Evolutionary conservation across 2,888 invertebrate species (phyloP), one percentile per base, ranked within the genome.

Genomic region (Ryuthela nishihirai): DNA sequence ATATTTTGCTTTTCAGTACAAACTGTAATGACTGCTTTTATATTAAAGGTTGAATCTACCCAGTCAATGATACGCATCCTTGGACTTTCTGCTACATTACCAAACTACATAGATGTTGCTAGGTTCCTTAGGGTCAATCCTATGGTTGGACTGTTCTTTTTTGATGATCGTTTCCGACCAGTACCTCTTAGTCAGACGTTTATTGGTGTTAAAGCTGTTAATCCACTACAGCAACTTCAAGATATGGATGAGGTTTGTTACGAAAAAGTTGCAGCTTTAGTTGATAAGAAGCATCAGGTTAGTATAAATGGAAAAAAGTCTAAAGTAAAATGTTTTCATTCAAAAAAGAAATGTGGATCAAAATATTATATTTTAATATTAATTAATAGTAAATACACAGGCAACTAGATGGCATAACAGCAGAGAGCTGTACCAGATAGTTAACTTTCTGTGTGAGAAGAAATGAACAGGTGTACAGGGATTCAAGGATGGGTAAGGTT

Each of bases 21-120:
- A n/a, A n/a, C n/a, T n/a, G n/a, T n/a, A n/a, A n/a, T n/a, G n/a
- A n/a, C n/a, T 21, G n/a, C 41, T 29, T 17, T 45, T 53, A 36
- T 38, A 50, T 60, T 64, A 10, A 58, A 77, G 77, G 88, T 92
- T 0, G 90, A 93, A 70, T 85, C 88, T 1, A 85, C 88, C 0
- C 92, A 93, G 74, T 86, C 84, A 71, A 63, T 63, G 62, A 73
- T 26, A 77, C 79, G 69, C 74, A 72, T 99, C 62, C 88, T 99
- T 1, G 98, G 97, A 0, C 75, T 98, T 34, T 95, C 98, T 0
- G 99, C 99, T 9, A 99, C 99, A 0, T 76, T 99, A 62, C 99
- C 99, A 1, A 99, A 99, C 75, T 99, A 99, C 73, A 75, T 91
- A 3, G 98, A 99, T 76, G 97, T 99, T 23, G 94, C 98, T 2